phyloP scores from a whole-genome alignment of 2,888 invertebrate species.

The Tanaodytes sp. region DNA sequence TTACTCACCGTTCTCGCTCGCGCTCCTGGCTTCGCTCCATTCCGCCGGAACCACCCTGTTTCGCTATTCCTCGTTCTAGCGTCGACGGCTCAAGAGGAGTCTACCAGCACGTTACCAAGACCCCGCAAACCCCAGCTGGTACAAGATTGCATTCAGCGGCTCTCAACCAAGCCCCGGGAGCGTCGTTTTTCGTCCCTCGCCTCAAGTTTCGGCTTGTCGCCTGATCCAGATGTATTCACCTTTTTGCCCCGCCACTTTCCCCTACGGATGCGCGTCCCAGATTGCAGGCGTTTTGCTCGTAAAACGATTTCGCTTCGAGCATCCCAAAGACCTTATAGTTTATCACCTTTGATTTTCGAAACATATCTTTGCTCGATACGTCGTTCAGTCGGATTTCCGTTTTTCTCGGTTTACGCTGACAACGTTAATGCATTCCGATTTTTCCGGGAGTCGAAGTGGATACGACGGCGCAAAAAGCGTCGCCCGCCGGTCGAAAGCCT shows the following conservation, averaged over 20 bases:
- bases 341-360: slow-evolving; percentile 19
- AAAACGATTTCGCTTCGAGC: slow-evolving; percentile 10
- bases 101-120: slow-evolving; percentile 67
- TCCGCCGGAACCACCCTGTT: slow-evolving; percentile 51
- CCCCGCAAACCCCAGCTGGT: slow-evolving; percentile 70
- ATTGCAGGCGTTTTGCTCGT: too few relatives aligned
- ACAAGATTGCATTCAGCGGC: slow-evolving; percentile 71
- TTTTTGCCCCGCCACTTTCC: too few relatives aligned
- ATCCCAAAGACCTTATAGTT: slow-evolving; percentile 5
- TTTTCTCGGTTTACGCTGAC: not conserved
- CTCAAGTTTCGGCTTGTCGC: not conserved
- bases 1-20: slow-evolving; percentile 12
- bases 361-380: too few relatives aligned
- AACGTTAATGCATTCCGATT: slow-evolving; percentile 18
- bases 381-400: too few relatives aligned
- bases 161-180: slow-evolving; percentile 59
- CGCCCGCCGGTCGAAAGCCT: not conserved
- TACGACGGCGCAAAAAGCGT: not conserved
- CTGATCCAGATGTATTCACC: not conserved
- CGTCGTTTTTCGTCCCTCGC: slow-evolving; percentile 5
- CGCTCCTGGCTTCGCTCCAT: slow-evolving; percentile 20
- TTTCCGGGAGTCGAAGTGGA: not conserved
- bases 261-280: too few relatives aligned
- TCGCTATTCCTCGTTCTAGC: slow-evolving; percentile 60
- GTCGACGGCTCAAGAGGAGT: slow-evolving; percentile 58